Conservation (phyloP, 2,888 invertebrate species). For the Nebria salina region DNA sequence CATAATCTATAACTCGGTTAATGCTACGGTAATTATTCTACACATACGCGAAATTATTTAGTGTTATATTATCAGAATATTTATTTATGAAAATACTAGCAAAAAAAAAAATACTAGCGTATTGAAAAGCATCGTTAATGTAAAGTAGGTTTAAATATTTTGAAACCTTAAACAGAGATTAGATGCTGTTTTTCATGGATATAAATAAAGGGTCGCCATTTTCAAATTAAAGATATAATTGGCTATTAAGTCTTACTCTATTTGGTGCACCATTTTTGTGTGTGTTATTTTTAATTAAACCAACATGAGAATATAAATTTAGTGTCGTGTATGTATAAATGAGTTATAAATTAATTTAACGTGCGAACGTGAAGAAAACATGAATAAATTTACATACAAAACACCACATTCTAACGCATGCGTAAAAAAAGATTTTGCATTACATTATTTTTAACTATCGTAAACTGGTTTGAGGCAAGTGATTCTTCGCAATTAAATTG, state of each 20-base stretch:
- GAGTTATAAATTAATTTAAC: slow-evolving; percentile 34
- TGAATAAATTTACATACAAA: slow-evolving; percentile 28
- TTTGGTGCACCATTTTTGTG: background rate
- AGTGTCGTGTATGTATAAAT: slow-evolving; percentile 36
- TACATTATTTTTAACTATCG: background rate
- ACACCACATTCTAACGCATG: background rate
- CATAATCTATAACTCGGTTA: background rate
- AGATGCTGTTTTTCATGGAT: too few relatives aligned
- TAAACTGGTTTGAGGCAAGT: background rate
- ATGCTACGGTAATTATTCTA: background rate
- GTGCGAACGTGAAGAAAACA: slow-evolving; percentile 31
- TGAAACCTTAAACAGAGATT: too few relatives aligned
- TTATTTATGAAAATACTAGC: too few relatives aligned
- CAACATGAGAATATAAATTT: slow-evolving; percentile 17
- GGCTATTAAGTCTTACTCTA: background rate
- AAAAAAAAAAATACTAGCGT: too few relatives aligned
- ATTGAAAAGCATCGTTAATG: too few relatives aligned
- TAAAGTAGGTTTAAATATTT: too few relatives aligned
- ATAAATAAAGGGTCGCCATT: background rate
- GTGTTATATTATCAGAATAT: too few relatives aligned
- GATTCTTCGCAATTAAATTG: background rate
- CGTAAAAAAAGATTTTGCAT: background rate
- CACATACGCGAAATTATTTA: background rate
- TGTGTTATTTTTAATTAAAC: slow-evolving; percentile 32
- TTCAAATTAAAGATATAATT: background rate